Base-by-base conservation (phyloP, 2,888 invertebrate genomes). In the Halocaridina rubra region DNA sequence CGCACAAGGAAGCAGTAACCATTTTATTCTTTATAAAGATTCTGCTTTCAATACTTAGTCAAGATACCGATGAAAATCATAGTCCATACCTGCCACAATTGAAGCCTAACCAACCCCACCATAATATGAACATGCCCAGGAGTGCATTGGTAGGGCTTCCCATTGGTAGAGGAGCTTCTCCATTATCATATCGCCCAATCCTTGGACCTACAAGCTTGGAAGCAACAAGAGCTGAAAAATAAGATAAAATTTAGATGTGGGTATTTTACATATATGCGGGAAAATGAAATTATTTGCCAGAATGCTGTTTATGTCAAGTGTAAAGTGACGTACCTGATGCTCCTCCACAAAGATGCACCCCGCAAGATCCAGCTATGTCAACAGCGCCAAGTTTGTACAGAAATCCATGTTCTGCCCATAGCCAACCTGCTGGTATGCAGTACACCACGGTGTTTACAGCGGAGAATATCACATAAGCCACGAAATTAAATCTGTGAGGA, bases 51-150 rank as follows among this genome's bases (percentile, higher is more conserved):
- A n/a, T n/a, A n/a, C n/a, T n/a, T n/a, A n/a, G n/a, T n/a, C n/a
- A n/a, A n/a, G n/a, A n/a, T n/a, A n/a, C n/a, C 19, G 2, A n/a
- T n/a, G 19, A 19, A 53, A 61, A 69, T 29, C 1, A 30, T 10
- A 10, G 30, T 13, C 27, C 76, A 67, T 80, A 90, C 90, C 96
- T 96, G 13, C 97, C 97, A 76, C 97, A 97, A 91, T 97, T 97
- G 90, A 98, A 98, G 0, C 97, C 97, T 80, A 98, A 92, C 98
- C 98, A 98, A 0, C 98, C 98, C 98, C 98, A 98, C 97, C 97
- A 97, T 0, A 97, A 92, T 46, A 97, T 96, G 90, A 97, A 97
- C 10, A 97, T 93, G 0, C 97, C 97, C 94, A 97, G 94, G 29
- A 96, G 95, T 0, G 96, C 96, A 90, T 97, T 97, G 3, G 97